Evolutionary conservation across 2,888 invertebrate genomes (phyloP), one percentile per base, ranked within the genome.

Genomic region (Saturnia japonica): DNA sequence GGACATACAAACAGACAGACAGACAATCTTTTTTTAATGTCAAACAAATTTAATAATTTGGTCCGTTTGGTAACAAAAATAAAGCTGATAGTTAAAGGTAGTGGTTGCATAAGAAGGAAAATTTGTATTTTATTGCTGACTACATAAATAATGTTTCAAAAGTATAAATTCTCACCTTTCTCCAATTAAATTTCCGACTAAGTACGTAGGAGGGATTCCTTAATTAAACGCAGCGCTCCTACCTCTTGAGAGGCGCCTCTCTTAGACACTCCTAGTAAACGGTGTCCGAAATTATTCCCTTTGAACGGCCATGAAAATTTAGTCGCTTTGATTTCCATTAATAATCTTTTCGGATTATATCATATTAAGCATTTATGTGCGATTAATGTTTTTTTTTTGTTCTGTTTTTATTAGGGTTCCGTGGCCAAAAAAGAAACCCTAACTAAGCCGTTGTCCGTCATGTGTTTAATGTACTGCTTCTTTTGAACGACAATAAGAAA

Each of bases 271-370:
- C 78, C 82, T 87, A 85, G 89, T 91, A 91, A 92, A 91, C 89
- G 87, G 79, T 86, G 83, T 83, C 83, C 57, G 84, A 87, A 89
- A 90, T 90, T 89, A 88, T 88, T 87, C 88, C 84, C 88, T 90
- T 88, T 88, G 87, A 88, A 86, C 89, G 86, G 88, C 87, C 88
- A 87, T 84, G 85, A 25, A 83, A 86, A 84, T 80, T 80, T 82
- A 77, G 79, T 2, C 77, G 80, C 84, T 84, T 85, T 84, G 81
- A 82, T 80, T 82, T 12, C 0, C 57, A 57, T 57, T 25, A 14
- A 25, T 57, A 57, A 57, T 57, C 57, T 25, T 12, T 25, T 25
- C 57, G 12, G 14, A 57, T 57, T 25, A 57, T 12, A 8, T 4
- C 6, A n/a, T 2, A 2, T 51, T 51, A 51, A 51, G 51, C 51